Evolutionary conservation across 2,888 invertebrate species (phyloP), one percentile per base, ranked within the genome.

Genomic region (Hipparchia sbordonii): DNA sequence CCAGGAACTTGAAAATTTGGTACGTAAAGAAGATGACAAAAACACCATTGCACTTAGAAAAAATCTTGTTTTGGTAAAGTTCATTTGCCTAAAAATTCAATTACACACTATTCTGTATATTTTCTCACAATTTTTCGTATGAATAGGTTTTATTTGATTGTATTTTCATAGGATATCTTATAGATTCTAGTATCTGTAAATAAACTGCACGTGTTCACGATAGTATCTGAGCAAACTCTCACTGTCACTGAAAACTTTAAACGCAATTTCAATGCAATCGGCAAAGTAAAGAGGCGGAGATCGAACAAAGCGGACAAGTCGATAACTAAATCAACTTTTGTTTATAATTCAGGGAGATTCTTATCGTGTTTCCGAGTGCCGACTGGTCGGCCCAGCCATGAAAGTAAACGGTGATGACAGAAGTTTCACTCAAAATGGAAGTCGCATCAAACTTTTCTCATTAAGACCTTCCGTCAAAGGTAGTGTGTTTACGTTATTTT

Each of bases 401-500:
- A 89, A 90, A 89, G 87, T 88, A 87, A 88, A 84, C 87, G 85
- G 81, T 88, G 92, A 91, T 90, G 91, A 91, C 89, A 91, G 89
- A 92, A 92, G 87, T 92, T 92, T 85, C 86, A 89, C 87, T 91
- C 79, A 88, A 90, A 91, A 91, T 89, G 89, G 87, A 89, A 92
- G 91, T 90, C 87, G 89, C 86, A 91, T 90, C 87, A 87, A 93
- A 93, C 89, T 93, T 93, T 93, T 93, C 92, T 92, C 93, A 93
- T 93, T 92, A 93, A 93, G 88, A 87, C 84, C 88, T 89, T 85
- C 87, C 89, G 87, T 91, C 89, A 91, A 91, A 92, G 91, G 91
- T 92, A 78, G 81, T 82, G 87, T 91, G 88, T 90, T 92, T 92
- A 91, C 88, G 86, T 90, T 91, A 91, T 92, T 92, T 92, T 89